Evolutionary conservation across 2,797 vertebrate species (phyloP), one percentile per base, ranked within the genome.

Genomic region (Antennarius maculatus): DNA sequence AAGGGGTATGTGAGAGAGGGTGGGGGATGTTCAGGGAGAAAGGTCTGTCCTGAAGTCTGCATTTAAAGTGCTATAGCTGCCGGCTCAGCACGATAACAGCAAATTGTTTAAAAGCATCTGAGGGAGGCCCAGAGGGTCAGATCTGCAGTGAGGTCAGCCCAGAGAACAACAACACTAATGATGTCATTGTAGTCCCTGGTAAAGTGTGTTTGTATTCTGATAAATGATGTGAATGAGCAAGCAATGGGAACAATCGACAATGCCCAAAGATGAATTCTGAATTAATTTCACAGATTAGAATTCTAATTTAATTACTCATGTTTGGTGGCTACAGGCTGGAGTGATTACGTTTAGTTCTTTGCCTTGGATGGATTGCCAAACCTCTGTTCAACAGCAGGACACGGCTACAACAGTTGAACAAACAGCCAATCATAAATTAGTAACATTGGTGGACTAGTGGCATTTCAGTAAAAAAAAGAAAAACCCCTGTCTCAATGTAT

Each of bases 71-170:
- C 63, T 69, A 41, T n/a, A 66, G 58, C 58, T 78, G 81, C 82
- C 71, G 63, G 66, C 68, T 90, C 89, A 90, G 89, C 87, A 81
- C 46, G 72, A 54, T 76, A 45, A 65, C 39, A 46, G 50, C 53
- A 61, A 80, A 71, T 62, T 71, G 67, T 84, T 80, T 74, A 69
- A 86, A 48, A 61, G 74, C 64, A n/a, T 74, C 64, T n/a, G 4
- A 72, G 56, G 66, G 57, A 61, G 79, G 1, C 62, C 48, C 67
- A 65, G 54, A 68, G 60, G 63, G 47, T 57, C 57, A 28, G 61
- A 76, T 68, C 58, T 62, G 2, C 18, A 50, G 63, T 59, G 53
- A 66, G 68, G 43, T 69, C 73, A 61, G 49, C 43, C 15, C 37
- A 6, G 57, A 64, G 52, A 67, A 59, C 6, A 5, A 74, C 57